Evolutionary conservation across 1,140 invertebrate species (phyloP).

Genomic region (Whitmania pigra): DNA sequence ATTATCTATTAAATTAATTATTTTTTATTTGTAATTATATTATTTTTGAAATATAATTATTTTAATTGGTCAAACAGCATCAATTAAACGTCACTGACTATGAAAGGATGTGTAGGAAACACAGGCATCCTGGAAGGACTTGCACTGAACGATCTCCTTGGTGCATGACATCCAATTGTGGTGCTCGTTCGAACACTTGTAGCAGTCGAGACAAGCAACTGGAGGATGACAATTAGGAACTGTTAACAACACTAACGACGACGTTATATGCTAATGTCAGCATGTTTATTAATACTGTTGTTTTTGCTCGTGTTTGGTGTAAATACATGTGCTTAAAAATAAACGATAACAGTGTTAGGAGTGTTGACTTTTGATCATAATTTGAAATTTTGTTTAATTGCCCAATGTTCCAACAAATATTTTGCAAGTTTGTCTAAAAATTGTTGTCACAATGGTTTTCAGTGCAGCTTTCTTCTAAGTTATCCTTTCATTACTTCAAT

Average conservation of each 20-base stretch:
- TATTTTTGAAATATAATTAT: neutral
- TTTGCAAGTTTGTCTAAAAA: too few relatives aligned
- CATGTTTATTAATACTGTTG: neutral
- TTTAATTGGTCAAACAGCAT: neutral
- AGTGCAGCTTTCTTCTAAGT: too few relatives aligned
- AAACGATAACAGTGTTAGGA: neutral
- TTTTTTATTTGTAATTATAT: neutral
- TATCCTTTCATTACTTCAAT: too few relatives aligned
- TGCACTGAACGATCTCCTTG: slow-evolving; percentile 4
- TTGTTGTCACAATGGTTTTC: too few relatives aligned
- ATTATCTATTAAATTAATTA: neutral
- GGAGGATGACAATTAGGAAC: neutral
- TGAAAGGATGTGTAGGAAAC: slow-evolving; percentile 6
- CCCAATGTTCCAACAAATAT: too few relatives aligned
- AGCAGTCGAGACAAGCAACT: neutral
- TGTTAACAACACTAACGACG: neutral
- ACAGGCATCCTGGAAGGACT: slow-evolving; percentile 17
- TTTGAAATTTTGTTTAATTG: neutral
- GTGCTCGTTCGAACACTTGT: neutral
- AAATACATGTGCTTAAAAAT: neutral
- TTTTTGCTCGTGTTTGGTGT: neutral
- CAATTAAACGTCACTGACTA: slow-evolving; percentile 6
- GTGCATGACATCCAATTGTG: slow-evolving; percentile 11
- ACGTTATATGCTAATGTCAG: neutral
- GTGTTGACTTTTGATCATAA: neutral